These are phyloP conservation scores for Morpho helenor DNA, from an alignment of 2,888 invertebrate genomes.

Conservation along the genomic window DNA sequence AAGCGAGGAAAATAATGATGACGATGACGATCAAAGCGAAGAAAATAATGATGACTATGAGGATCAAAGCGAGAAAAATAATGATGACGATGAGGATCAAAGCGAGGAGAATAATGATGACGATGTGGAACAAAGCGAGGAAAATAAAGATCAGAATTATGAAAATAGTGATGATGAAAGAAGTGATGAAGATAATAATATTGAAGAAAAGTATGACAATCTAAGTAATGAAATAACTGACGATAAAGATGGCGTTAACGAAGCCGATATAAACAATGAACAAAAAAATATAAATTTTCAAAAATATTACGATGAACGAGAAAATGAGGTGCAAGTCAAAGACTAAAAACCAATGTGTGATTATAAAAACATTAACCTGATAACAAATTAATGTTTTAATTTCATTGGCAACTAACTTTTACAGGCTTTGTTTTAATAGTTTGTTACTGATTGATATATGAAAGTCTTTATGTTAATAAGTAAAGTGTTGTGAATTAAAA, in stretches of 20 bases:
- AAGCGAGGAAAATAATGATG: conserved; percentile 35
- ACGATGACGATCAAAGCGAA: conserved; percentile 34
- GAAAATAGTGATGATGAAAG: conserved; percentile 39
- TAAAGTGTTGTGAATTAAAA: no score
- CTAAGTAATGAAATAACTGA: conserved; percentile 36
- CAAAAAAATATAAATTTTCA: conserved; percentile 24
- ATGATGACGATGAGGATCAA: conserved; percentile 35
- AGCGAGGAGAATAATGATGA: conserved; percentile 28
- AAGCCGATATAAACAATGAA: conserved; percentile 44
- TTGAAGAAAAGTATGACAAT: conserved; percentile 35
- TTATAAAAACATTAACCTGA: conserved; percentile 20
- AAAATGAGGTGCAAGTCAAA: conserved; percentile 45
- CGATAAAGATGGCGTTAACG: conserved; percentile 39
- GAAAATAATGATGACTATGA: conserved; percentile 34
- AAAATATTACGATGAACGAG: conserved; percentile 25
- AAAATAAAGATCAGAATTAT: conserved; percentile 33
- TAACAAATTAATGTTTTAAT: conserved; percentile 24
- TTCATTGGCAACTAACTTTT: conserved; percentile 56
- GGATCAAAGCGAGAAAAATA: conserved; percentile 32
- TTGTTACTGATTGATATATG: background rate
- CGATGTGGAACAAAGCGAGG: conserved; percentile 37
- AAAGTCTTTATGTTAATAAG: no score
- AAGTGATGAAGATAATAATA: conserved; percentile 32
- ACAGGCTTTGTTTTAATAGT: conserved; percentile 2
- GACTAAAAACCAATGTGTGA: conserved; percentile 36